Evolutionary conservation across 92 coral and sea anemone species (phyloP).

Genomic region (Virgularia gustaviana): DNA sequence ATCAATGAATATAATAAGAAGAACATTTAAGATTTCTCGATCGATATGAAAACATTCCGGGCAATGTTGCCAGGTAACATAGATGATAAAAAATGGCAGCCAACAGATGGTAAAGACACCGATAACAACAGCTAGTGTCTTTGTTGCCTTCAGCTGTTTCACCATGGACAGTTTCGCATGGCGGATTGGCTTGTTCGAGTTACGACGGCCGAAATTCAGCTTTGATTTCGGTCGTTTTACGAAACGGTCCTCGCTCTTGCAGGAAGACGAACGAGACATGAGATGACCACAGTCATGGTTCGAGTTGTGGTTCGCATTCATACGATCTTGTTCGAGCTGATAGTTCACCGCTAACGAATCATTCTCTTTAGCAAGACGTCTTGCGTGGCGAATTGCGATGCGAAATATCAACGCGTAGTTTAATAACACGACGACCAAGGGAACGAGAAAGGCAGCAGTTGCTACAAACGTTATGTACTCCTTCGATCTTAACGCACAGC

Average conservation of each 20-base stretch:
- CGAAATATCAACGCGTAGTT: conserved; percentile 82
- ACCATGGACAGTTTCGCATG: conserved; percentile 22
- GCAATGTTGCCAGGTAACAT: conserved; percentile 75
- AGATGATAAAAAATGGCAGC: conserved; percentile 94
- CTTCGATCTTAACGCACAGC: conserved; percentile 69
- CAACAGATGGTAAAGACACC: conserved; percentile 87
- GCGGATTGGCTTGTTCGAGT: conserved; percentile 3
- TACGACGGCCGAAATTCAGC: not conserved
- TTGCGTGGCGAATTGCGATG: conserved; percentile 83
- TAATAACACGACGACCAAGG: conserved; percentile 67
- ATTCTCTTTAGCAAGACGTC: conserved; percentile 68
- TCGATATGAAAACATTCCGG: conserved; percentile 56
- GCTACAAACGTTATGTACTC: conserved; percentile 78
- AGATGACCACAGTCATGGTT: too few relatives aligned
- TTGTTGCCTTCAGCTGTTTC: conserved; percentile 92
- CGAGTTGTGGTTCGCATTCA: conserved; percentile 50
- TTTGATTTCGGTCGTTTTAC: not conserved
- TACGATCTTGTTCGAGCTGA: conserved; percentile 55
- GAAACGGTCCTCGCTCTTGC: conserved; percentile 28
- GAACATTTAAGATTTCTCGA: conserved; percentile 1
- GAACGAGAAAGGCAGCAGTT: conserved; percentile 72
- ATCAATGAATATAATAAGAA: conserved; percentile 60
- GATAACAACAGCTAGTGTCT: conserved; percentile 85
- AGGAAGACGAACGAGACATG: not conserved
- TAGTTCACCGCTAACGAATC: conserved; percentile 75